phyloP scores from a whole-genome alignment of 2,113 vertebrate species.

The Oreochromis spilurus region DNA sequence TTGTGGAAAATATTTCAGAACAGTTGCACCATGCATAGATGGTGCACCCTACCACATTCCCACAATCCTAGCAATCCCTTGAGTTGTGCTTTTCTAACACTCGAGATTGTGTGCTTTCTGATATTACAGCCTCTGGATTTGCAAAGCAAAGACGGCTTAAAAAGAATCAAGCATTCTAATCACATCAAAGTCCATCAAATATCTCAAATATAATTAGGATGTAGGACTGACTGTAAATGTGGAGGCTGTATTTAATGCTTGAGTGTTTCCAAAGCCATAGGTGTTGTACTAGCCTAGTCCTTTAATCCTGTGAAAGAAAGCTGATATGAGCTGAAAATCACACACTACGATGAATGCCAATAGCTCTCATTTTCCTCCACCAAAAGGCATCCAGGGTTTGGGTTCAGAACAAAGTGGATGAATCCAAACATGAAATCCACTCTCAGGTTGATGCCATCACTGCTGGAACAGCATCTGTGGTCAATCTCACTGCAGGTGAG shows the following conservation, averaged over 20 bases:
- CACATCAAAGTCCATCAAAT: conserved; percentile 12
- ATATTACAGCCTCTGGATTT: neutral
- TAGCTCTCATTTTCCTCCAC: conserved; percentile 14
- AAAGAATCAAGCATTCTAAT: neutral
- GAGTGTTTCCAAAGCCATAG: conserved; percentile 36
- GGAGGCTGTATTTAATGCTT: conserved; percentile 20
- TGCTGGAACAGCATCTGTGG: conserved; percentile 95
- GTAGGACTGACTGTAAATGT: conserved; percentile 9
- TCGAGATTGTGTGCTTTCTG: neutral
- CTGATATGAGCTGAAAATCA: conserved; percentile 43
- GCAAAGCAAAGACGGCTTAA: neutral
- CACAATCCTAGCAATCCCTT: neutral
- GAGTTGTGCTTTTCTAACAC: neutral
- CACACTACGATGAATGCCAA: conserved; percentile 52
- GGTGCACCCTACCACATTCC: neutral
- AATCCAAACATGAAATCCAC: conserved; percentile 99
- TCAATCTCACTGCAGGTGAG: conserved; percentile 98
- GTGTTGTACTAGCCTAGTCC: conserved; percentile 21
- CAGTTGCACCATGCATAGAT: neutral
- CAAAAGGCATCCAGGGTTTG: conserved; percentile 93
- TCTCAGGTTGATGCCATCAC: conserved; percentile 99
- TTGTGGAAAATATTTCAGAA: neutral
- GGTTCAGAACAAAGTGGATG: conserved; percentile 99
- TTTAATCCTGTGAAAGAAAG: conserved; percentile 45
- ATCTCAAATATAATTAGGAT: conserved; percentile 29